Evolutionary conservation across 2,113 vertebrate species (phyloP), one percentile per base, ranked within the genome.

Genomic region (Parus major): DNA sequence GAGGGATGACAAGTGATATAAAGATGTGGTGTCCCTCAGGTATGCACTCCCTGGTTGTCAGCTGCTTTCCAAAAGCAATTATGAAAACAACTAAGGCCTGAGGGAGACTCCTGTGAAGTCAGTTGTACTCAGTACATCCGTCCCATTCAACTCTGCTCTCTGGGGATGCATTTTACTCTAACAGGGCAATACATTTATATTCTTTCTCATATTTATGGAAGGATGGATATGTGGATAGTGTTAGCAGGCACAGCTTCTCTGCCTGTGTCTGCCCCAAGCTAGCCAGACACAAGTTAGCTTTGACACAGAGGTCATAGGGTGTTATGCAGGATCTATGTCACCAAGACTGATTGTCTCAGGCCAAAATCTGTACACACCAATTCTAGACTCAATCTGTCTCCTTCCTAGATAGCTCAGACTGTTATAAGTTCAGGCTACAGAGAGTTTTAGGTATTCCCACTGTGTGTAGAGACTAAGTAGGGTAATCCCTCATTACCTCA

Each of bases 121-220:
- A n/a, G 7, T 15, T 1, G 0, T 27, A 31, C 59, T 65, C n/a
- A 25, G 31, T 28, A 27, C 12, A 27, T 55, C 35, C 2, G 3
- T 69, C 33, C 50, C 42, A 39, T 75, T 66, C 16, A 41, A 1
- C 25, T 50, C 8, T 81, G 42, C 11, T 82, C 39, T 75, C 60
- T 59, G 46, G 12, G 20, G 31, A 16, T 33, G 14, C 11, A 23
- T 69, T 92, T 88, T 63, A 42, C 18, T 55, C 6, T 19, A 55
- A 27, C 5, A 44, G 1, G 11, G 46, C 21, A 64, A 39, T 10
- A 5, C 5, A 31, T 35, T 49, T 42, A 15, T 41, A 53, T 50
- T 42, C 9, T 46, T 75, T 61, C 72, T 59, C 33, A 14, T 63
- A 50, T 22, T 84, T 70, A n/a, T 47, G 29, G 21, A 63, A 55